Evolutionary conservation across 2,888 invertebrate species (phyloP), one percentile per base, ranked within the genome.

Genomic region (Acronicta psi): DNA sequence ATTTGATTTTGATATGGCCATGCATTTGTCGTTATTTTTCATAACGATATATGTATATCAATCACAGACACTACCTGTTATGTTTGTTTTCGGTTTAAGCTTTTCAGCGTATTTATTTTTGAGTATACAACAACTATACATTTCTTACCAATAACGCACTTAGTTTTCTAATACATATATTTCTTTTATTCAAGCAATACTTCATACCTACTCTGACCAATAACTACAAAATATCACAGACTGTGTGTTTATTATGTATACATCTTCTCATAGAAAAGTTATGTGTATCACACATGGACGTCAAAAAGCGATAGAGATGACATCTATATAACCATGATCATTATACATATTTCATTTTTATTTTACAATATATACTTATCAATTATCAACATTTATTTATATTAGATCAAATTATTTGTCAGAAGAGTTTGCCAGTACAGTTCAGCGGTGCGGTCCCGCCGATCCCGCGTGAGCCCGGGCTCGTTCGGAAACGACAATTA

Each of bases 141-240:
- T 80, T 87, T 83, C 91, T 92, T 92, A 92, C 87, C 88, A 86
- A 89, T 91, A 91, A 90, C 86, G 84, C 88, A 85, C 91, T 91
- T 92, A 90, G 82, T 82, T 88, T 81, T 87, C 92, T 93, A 92
- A 88, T 89, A 92, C 89, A 90, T 91, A 91, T 87, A 88, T 88
- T 89, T 87, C 87, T 83, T 90, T 91, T 91, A 90, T 87, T 86
- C 93, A 94, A 93, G 92, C 92, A 92, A 91, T 90, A 92, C 92
- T 90, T 90, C 91, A 91, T 88, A 89, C 86, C 92, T 91, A 91
- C 86, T 91, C 85, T 89, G 92, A 87, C 89, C 93, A 91, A 93
- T 92, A 91, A 93, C 92, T 93, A 94, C 93, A 93, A 94, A 93
- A 94, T 94, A 94, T 94, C 94, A 94, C 94, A 94, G 94, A 93